Evolutionary conservation across 2,113 vertebrate species (phyloP).

Genomic region (Danio rerio): DNA sequence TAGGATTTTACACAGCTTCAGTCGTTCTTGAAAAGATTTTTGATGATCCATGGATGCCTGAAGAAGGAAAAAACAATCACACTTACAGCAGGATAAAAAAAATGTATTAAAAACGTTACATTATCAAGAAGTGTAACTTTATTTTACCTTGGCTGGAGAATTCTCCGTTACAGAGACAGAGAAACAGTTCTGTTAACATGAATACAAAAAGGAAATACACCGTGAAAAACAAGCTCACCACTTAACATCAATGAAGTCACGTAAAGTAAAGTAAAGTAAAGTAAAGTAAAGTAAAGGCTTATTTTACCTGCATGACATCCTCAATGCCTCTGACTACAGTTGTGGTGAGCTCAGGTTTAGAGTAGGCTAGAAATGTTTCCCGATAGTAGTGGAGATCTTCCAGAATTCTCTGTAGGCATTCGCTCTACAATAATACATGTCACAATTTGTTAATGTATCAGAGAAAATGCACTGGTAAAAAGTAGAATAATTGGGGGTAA

Average conservation of each 20-base stretch:
- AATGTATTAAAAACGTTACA: neutral
- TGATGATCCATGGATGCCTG: conserved; percentile 50
- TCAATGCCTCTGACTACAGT: conserved; percentile 59
- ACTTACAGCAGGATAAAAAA: neutral
- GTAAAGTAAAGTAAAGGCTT: neutral
- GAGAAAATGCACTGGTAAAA: neutral
- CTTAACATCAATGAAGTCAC: no score
- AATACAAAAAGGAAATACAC: neutral
- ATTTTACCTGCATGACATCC: conserved; percentile 68
- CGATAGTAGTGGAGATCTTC: conserved; percentile 69
- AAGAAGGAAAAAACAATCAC: conserved; percentile 6
- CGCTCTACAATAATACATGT: conserved; percentile 55
- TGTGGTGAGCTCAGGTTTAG: conserved; percentile 31
- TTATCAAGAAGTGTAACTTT: neutral
- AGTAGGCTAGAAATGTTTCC: conserved; percentile 54
- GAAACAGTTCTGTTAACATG: conserved; percentile 69
- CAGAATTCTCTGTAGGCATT: conserved; percentile 66
- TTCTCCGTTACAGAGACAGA: conserved; percentile 1
- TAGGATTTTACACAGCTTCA: conserved; percentile 80
- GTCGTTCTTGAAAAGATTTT: conserved; percentile 64
- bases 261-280: neutral
- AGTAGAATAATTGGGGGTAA: neutral
- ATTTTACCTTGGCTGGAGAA: conserved; percentile 39
- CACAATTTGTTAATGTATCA: neutral
- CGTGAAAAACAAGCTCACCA: neutral